A percentile compares a stretch with the other conserved stretches of the same genome.
These are phyloP conservation scores for Lindbergichthys nudifrons DNA, from an alignment of 2,797 vertebrate genomes.

Conservation along the genomic window DNA sequence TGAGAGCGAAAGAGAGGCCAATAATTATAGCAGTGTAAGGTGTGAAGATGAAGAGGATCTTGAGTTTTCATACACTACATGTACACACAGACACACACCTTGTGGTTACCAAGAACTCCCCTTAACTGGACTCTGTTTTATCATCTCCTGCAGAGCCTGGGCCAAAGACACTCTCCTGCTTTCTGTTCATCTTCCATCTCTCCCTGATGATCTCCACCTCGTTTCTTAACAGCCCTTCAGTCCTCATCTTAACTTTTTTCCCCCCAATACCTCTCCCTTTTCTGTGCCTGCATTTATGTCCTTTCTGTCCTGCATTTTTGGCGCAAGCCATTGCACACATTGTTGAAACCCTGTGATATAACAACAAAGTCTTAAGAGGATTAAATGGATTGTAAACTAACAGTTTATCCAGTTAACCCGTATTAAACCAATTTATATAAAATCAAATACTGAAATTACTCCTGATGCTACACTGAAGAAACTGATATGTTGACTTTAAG, in stretches of 20 bases:
- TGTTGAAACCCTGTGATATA: too few species aligned
- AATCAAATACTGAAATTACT: too few species aligned
- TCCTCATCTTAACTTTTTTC: slow-evolving; percentile 13
- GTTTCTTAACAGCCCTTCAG: slow-evolving; percentile 24
- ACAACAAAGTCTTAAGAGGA: not conserved
- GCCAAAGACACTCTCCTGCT: slow-evolving; percentile 61
- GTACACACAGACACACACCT: slow-evolving; percentile 33
- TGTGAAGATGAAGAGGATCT: slow-evolving; percentile 75
- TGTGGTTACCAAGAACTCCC: slow-evolving; percentile 58
- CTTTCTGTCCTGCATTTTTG: slow-evolving; percentile 8
- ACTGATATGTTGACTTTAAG: too few species aligned
- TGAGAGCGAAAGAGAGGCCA: slow-evolving; percentile 31
- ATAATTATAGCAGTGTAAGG: slow-evolving; percentile 74
- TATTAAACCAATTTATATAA: not conserved
- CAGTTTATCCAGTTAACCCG: not conserved
- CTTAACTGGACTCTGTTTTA: slow-evolving; percentile 67
- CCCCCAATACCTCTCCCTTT: slow-evolving; percentile 12
- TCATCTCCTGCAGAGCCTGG: slow-evolving; percentile 62
- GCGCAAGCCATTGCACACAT: too few species aligned
- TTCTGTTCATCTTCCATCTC: slow-evolving; percentile 19
- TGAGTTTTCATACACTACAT: slow-evolving; percentile 65
- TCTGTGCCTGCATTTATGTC: not conserved
- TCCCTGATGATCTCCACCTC: slow-evolving; percentile 44
- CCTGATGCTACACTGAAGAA: too few species aligned
- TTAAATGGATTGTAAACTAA: not conserved